phyloP scores from a whole-genome alignment of 2,888 invertebrate genomes.

The Pheosia tremula region DNA sequence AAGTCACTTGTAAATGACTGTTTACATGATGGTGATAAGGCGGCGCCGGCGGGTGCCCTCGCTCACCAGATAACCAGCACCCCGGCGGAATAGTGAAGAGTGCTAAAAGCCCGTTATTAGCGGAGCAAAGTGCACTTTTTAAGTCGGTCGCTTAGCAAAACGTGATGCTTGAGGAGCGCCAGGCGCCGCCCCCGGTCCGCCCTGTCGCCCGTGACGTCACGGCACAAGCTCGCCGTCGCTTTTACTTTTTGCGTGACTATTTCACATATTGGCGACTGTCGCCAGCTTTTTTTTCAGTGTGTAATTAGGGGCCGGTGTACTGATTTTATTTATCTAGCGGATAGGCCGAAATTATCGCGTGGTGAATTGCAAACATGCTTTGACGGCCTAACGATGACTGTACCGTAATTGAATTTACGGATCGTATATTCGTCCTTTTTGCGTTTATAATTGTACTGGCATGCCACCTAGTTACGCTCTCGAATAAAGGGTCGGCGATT shows the following conservation, averaged over 20 bases:
- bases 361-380: slow-evolving; percentile 47
- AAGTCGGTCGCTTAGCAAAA: slow-evolving; percentile 55
- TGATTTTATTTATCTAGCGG: slow-evolving; percentile 68
- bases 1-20: slow-evolving; percentile 76
- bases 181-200: slow-evolving; percentile 79
- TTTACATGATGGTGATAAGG: slow-evolving; percentile 75
- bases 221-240: slow-evolving; percentile 64
- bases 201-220: slow-evolving; percentile 82
- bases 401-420: slow-evolving; percentile 36
- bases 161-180: slow-evolving; percentile 50
- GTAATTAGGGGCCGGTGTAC: slow-evolving; percentile 76
- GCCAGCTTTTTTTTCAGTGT: slow-evolving; percentile 74
- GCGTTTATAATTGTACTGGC: slow-evolving; percentile 48
- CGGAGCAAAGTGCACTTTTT: slow-evolving; percentile 65
- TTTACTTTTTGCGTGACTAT: slow-evolving; percentile 74
- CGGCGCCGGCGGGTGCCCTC: slow-evolving; percentile 77
- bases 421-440: slow-evolving; percentile 32
- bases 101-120: slow-evolving; percentile 79
- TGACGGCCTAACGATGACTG: slow-evolving; percentile 44
- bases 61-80: slow-evolving; percentile 67
- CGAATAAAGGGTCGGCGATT: slow-evolving; percentile 58
- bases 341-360: slow-evolving; percentile 56
- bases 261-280: slow-evolving; percentile 80
- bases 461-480: slow-evolving; percentile 82
- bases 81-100: slow-evolving; percentile 60